phyloP scores from a whole-genome alignment of 2,113 vertebrate species.

The Aphyosemion australe region DNA sequence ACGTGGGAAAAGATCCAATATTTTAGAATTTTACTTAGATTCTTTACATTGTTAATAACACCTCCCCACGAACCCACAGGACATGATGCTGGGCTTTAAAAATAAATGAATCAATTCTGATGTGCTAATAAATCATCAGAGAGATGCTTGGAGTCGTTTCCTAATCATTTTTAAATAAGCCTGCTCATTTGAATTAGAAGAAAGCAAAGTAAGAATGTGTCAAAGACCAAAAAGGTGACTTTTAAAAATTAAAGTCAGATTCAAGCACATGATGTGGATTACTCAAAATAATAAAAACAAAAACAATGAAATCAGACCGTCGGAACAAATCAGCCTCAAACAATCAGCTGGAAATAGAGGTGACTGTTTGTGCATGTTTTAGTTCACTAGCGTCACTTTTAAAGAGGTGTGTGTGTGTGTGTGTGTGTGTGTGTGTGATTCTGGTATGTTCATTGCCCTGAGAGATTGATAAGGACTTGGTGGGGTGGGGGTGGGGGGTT shows the following conservation, averaged over 20 bases:
- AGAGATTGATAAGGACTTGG: conserved; percentile 40
- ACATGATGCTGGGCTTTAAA: conserved; percentile 5
- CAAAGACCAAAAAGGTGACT: conserved; percentile 12
- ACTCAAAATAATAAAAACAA: conserved; percentile 28
- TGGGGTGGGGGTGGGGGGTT: conserved; percentile 7
- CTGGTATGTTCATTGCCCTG: conserved; percentile 21
- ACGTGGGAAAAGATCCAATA: conserved; percentile 17
- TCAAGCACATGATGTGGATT: conserved; percentile 30
- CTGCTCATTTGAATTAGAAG: not conserved
- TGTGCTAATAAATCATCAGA: conserved; percentile 14
- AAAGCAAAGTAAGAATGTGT: not conserved
- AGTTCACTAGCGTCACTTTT: not conserved
- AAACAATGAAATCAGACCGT: conserved; percentile 21
- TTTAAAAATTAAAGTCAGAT: conserved; percentile 31
- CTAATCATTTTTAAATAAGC: not conserved
- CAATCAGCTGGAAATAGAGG: conserved; percentile 33
- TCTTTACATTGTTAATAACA: not conserved
- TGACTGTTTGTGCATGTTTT: not conserved
- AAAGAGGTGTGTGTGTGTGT: not conserved
- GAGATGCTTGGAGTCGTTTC: not conserved
- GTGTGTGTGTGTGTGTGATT: conserved; percentile 17
- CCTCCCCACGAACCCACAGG: not conserved
- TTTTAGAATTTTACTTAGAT: not conserved
- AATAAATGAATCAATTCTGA: conserved; percentile 14
- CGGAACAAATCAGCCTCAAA: conserved; percentile 21